Percentiles rank a stretch among this genome's conserved stretches.
Evolutionary conservation across 2,888 invertebrate species (phyloP).

Genomic region (Kryphioiulus occultus): DNA sequence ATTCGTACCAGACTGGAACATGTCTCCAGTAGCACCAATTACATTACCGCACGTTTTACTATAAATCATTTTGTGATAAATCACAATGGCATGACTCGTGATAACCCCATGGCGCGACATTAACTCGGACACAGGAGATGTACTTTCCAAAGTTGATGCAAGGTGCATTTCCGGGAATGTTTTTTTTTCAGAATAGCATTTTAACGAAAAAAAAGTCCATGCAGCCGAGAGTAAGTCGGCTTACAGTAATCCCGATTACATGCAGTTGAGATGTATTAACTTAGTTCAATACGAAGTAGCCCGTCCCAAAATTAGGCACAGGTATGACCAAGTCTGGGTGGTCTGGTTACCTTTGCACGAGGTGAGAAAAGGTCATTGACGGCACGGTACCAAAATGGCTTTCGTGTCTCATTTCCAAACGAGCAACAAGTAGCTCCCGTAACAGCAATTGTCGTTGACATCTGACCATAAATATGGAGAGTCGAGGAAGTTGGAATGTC

Average conservation of each 20-base stretch:
- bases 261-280: neutral
- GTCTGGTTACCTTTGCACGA: neutral
- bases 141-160: neutral
- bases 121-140: neutral
- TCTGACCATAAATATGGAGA: neutral
- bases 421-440: conserved; percentile 21
- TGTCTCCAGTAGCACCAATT: no score
- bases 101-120: conserved; percentile 26
- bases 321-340: neutral
- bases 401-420: conserved; percentile 11
- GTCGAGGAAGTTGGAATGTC: conserved; percentile 9
- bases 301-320: neutral
- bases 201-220: neutral
- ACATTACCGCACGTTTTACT: neutral
- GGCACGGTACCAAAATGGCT: neutral
- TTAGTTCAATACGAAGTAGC: neutral
- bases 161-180: neutral
- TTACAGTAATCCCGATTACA: conserved; percentile 10
- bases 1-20: no score
- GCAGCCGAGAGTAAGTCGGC: conserved; percentile 1
- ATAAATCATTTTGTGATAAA: neutral
- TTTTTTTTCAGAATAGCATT: neutral
- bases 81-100: neutral
- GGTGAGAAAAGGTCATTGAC: conserved; percentile 25
- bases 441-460: conserved; percentile 7